Conservation (phyloP, 2,888 invertebrate genomes). For the Callyntrura guangdongensis region DNA sequence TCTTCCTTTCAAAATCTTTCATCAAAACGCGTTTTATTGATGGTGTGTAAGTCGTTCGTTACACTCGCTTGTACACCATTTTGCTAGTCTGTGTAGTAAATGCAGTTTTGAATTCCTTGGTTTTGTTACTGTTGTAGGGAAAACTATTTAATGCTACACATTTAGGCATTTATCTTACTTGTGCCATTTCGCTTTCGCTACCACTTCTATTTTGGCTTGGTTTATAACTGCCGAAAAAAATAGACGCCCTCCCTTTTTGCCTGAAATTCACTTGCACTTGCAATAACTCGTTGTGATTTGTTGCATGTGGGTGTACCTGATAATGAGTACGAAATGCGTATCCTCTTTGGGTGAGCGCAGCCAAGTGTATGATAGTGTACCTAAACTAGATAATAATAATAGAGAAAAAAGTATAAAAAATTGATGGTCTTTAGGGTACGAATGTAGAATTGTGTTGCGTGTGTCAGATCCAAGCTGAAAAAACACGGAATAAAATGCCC, state of each 20-base stretch:
- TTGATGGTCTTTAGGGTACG: neutral
- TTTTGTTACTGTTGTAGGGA: neutral
- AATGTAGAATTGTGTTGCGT: neutral
- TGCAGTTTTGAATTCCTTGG: neutral
- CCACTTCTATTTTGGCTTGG: neutral
- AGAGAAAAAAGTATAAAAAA: neutral
- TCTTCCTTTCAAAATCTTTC: conserved; percentile 44
- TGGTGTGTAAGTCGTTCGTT: conserved; percentile 46
- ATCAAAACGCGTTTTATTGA: conserved; percentile 46
- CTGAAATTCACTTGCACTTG: conserved; percentile 5
- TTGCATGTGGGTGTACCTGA: neutral
- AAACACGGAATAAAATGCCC: neutral
- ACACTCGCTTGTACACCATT: conserved; percentile 44
- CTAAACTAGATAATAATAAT: neutral
- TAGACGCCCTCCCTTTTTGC: neutral
- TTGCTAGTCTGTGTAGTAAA: conserved; percentile 7
- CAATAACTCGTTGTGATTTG: neutral
- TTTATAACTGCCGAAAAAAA: neutral
- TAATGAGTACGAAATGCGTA: neutral
- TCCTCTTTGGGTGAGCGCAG: neutral
- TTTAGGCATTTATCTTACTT: neutral
- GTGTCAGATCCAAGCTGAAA: neutral
- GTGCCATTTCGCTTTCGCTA: neutral
- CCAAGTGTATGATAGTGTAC: conserved; percentile 24
- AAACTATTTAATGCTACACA: neutral